Conservation (phyloP, 2,888 invertebrate genomes). For the Lycophotia porphyrea region DNA sequence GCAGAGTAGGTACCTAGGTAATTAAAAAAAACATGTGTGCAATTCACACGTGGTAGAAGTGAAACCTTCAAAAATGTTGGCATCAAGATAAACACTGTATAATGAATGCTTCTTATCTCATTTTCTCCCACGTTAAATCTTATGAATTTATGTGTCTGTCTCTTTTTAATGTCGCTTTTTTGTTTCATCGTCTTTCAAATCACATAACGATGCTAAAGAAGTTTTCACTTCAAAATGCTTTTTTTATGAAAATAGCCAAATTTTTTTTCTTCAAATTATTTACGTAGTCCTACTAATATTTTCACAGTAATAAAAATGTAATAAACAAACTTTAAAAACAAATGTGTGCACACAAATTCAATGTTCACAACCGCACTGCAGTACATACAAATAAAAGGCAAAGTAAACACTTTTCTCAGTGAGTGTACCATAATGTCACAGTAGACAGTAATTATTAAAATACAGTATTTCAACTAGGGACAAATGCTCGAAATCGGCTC, state of each 20-base stretch:
- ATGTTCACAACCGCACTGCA: slow-evolving; percentile 36
- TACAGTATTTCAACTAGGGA: neutral
- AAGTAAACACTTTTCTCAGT: slow-evolving; percentile 6
- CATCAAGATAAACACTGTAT: too few species aligned
- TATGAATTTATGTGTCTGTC: too few species aligned
- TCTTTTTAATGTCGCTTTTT: too few species aligned
- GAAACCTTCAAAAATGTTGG: too few species aligned
- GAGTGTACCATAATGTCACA: neutral
- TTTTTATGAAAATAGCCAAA: too few species aligned
- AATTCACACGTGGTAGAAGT: too few species aligned
- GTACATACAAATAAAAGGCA: slow-evolving; percentile 25
- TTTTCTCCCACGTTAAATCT: too few species aligned
- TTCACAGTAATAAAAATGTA: neutral
- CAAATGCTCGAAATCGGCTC: neutral
- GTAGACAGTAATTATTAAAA: neutral
- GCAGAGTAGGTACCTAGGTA: neutral
- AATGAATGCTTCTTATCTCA: too few species aligned
- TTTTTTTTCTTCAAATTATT: neutral
- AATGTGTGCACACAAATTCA: slow-evolving; percentile 18
- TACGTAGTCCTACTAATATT: neutral
- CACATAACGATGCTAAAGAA: too few species aligned
- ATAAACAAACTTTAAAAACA: neutral
- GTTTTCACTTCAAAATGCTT: too few species aligned
- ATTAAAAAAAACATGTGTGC: too few species aligned
- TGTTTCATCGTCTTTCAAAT: too few species aligned